Conservation (phyloP, 2,888 invertebrate species). For the Campopleginae sp. region DNA sequence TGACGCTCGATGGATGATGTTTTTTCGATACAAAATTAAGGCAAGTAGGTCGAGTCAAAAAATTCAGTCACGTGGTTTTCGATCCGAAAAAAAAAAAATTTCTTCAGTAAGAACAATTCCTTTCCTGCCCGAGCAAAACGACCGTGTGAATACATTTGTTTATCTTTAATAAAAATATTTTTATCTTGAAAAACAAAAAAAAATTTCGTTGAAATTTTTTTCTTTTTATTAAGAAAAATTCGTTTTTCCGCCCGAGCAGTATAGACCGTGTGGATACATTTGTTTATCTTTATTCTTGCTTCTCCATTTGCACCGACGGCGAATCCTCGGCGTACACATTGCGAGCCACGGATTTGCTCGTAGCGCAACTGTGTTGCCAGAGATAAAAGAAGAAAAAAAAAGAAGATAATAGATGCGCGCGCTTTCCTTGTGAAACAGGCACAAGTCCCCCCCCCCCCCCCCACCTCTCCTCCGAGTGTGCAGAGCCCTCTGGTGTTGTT, state of each 20-base stretch:
- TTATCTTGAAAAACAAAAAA: too few species aligned
- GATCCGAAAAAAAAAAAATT: too few species aligned
- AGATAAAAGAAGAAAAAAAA: slow-evolving; percentile 30
- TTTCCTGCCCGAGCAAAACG: too few species aligned
- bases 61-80: neutral
- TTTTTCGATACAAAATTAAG: neutral
- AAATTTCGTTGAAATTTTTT: neutral
- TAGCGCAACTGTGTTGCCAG: neutral
- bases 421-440: too few species aligned
- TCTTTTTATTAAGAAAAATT: slow-evolving; percentile 8
- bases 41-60: too few species aligned
- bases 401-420: neutral
- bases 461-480: neutral
- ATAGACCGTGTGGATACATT: neutral
- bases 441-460: too few species aligned
- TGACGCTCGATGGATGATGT: neutral
- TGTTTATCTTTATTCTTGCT: neutral
- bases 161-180: too few species aligned
- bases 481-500: slow-evolving; percentile 31
- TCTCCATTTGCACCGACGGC: slow-evolving; percentile 18
- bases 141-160: too few species aligned
- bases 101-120: too few species aligned
- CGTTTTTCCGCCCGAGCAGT: neutral
- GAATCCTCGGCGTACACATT: slow-evolving; percentile 19
- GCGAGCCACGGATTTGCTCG: slow-evolving; percentile 38